Percentiles rank a stretch among this genome's conserved stretches.
Evolutionary conservation across 1,140 invertebrate species (phyloP).

Genomic region (Trichonephila clavipes): DNA sequence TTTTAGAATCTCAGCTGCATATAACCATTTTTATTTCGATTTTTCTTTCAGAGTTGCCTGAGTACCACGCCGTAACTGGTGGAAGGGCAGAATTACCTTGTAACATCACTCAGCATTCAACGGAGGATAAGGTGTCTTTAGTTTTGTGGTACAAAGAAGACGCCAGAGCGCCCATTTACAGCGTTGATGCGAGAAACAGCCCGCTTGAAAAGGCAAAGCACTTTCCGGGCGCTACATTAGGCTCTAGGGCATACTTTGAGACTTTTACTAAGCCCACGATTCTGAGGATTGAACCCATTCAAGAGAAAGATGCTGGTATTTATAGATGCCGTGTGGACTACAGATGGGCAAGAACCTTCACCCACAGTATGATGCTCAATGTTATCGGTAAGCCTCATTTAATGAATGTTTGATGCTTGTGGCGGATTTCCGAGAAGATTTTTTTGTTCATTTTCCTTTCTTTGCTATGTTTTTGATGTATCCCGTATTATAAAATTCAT

Average conservation of each 20-base stretch:
- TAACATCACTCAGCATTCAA: conserved; percentile 88
- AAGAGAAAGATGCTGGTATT: conserved; percentile 90
- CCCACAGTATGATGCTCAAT: conserved; percentile 88
- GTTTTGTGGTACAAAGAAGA: conserved; percentile 93
- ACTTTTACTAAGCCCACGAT: conserved; percentile 81
- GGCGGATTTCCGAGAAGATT: background rate
- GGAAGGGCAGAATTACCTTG: conserved; percentile 89
- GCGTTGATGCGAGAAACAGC: conserved; percentile 79
- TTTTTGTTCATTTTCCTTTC: no score
- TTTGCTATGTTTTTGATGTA: no score
- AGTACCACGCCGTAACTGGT: conserved; percentile 86
- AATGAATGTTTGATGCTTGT: background rate
- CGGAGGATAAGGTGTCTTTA: conserved; percentile 92
- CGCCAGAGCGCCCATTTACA: conserved; percentile 92
- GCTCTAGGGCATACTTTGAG: conserved; percentile 77
- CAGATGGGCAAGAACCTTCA: conserved; percentile 89
- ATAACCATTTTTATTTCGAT: background rate
- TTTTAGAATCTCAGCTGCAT: background rate
- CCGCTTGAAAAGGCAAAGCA: conserved; percentile 77
- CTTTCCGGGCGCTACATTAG: conserved; percentile 73
- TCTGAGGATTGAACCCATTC: conserved; percentile 89
- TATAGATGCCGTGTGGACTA: conserved; percentile 88
- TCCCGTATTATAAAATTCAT: no score
- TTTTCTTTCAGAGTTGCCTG: conserved; percentile 63
- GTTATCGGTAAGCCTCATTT: conserved; percentile 87